These are phyloP conservation scores for Aromia moschata DNA, from an alignment of 2,888 invertebrate genomes.

Conservation along the genomic window DNA sequence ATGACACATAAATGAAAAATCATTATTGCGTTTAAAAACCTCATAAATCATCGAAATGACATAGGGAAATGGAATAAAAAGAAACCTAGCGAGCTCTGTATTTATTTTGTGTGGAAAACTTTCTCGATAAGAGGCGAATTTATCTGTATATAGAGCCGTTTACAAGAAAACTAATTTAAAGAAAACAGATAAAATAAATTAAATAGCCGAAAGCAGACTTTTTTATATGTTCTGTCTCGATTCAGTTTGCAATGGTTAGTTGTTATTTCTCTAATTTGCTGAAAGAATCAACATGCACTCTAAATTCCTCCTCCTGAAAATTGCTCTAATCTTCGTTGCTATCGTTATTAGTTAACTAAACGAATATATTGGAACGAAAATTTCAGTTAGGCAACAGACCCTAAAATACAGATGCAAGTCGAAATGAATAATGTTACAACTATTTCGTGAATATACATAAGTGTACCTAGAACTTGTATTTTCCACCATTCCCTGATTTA, in stretches of 20 bases:
- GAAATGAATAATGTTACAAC: no score
- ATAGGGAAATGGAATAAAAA: constrained; percentile 23
- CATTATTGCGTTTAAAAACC: neutral
- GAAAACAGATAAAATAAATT: constrained; percentile 35
- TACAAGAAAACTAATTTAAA: constrained; percentile 31
- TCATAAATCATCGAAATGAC: constrained; percentile 27
- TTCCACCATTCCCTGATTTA: no score
- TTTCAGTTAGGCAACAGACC: no score
- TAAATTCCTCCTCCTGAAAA: no score
- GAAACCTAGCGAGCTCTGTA: constrained; percentile 1
- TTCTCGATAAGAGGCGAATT: constrained; percentile 15
- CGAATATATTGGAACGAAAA: no score
- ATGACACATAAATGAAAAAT: constrained; percentile 1
- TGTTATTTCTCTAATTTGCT: neutral
- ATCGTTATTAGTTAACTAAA: no score
- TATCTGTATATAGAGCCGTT: constrained; percentile 12
- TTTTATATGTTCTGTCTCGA: constrained; percentile 8
- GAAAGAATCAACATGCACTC: no score
- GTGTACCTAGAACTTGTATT: no score
- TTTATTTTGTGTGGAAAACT: constrained; percentile 14
- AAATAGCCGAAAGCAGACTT: constrained; percentile 12
- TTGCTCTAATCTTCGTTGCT: no score
- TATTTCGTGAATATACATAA: no score
- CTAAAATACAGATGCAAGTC: no score
- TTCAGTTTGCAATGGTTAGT: constrained; percentile 15